These are phyloP conservation scores for Trypoxylon attenuatum DNA, from an alignment of 2,888 invertebrate genomes.

Conservation along the genomic window DNA sequence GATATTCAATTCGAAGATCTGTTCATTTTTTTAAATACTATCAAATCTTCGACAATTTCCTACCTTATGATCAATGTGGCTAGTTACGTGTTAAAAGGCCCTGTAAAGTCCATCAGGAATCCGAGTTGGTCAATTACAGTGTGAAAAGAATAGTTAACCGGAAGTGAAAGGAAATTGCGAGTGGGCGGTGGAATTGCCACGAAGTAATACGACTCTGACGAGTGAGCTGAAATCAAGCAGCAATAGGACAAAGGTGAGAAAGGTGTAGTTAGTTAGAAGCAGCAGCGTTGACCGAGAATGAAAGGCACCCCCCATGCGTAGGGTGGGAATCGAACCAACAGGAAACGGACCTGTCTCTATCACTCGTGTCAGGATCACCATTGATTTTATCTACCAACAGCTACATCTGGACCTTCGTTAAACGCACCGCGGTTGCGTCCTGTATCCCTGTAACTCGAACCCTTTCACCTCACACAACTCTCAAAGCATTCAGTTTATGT, in stretches of 20 bases:
- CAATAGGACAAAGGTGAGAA: neutral
- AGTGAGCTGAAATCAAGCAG: neutral
- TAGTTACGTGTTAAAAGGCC: no score
- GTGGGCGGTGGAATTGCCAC: no score
- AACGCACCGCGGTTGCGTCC: neutral
- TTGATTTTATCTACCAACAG: conserved; percentile 26
- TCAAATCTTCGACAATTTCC: no score
- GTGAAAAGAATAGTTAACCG: neutral
- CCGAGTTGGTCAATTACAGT: neutral
- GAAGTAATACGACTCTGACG: no score
- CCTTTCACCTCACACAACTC: neutral
- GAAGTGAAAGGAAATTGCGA: neutral
- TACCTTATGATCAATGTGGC: no score
- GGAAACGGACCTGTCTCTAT: conserved; percentile 18
- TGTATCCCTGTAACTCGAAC: neutral
- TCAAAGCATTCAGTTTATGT: neutral
- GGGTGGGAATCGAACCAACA: neutral
- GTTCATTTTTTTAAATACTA: no score
- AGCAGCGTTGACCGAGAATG: no score
- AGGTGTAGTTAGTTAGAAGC: no score
- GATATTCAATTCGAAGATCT: no score
- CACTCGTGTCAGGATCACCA: conserved; percentile 25
- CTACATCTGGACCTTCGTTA: neutral
- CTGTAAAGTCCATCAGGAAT: neutral
- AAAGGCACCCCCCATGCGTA: neutral